Conservation (phyloP, 1,140 invertebrate genomes). For the Polyergus mexicanus region DNA sequence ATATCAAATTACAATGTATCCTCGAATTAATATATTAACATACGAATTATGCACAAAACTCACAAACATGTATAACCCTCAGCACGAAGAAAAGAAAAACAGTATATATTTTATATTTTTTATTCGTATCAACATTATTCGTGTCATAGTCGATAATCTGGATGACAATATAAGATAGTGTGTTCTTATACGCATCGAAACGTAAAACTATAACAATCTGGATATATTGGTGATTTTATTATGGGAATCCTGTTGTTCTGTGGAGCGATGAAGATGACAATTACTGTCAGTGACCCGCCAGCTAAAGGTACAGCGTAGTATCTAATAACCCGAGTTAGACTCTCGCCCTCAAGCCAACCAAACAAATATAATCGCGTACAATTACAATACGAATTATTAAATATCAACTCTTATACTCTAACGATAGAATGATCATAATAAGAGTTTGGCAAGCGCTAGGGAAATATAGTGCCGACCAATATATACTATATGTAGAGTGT, state of each 20-base stretch:
- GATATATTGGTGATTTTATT: conserved; percentile 49
- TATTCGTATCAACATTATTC: conserved; percentile 41
- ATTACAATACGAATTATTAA: conserved; percentile 86
- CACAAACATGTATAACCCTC: conserved; percentile 55
- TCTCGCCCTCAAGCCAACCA: conserved; percentile 87
- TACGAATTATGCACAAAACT: conserved; percentile 39
- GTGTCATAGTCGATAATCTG: conserved; percentile 53
- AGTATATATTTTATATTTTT: conserved; percentile 36
- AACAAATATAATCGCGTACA: conserved; percentile 87
- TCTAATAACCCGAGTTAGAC: conserved; percentile 87
- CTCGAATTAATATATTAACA: conserved; percentile 52
- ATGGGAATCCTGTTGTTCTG: conserved; percentile 37
- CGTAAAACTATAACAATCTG: conserved; percentile 61
- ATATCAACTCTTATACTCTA: conserved; percentile 87
- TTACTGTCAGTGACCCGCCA: conserved; percentile 77
- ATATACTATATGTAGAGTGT: conserved; percentile 41
- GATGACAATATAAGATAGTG: conserved; percentile 31
- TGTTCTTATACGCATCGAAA: conserved; percentile 31
- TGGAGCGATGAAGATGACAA: conserved; percentile 52
- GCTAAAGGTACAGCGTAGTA: conserved; percentile 87
- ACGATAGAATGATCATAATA: conserved; percentile 83
- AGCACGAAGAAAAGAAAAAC: conserved; percentile 53
- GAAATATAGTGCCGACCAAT: conserved; percentile 56
- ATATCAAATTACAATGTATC: conserved; percentile 44
- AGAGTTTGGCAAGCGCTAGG: conserved; percentile 68